Conservation (phyloP, 2,888 invertebrate species). For the Drosophila ezoana region DNA sequence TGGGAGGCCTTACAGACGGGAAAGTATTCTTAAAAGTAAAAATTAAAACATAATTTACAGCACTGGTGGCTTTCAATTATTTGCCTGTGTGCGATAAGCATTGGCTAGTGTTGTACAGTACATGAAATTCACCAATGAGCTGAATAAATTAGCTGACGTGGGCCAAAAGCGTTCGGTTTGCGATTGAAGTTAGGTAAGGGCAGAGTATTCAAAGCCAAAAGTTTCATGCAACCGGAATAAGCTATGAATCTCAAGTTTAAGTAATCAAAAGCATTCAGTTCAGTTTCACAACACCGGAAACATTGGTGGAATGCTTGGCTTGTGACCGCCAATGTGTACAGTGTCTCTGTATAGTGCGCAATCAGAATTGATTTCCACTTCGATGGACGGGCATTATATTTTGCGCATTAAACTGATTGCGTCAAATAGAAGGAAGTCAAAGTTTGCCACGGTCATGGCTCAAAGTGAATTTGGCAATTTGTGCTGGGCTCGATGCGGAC, state of each 20-base stretch:
- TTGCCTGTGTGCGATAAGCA: too few relatives aligned
- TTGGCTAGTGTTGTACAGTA: too few relatives aligned
- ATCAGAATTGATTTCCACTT: slow-evolving; percentile 58
- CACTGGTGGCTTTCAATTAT: too few relatives aligned
- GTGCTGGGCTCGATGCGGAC: slow-evolving; percentile 10
- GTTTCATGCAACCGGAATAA: slow-evolving; percentile 10
- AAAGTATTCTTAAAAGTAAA: too few relatives aligned
- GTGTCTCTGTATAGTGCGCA: slow-evolving; percentile 29
- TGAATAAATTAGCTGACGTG: too few relatives aligned
- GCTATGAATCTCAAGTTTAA: slow-evolving; percentile 4
- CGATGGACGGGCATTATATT: slow-evolving; percentile 47
- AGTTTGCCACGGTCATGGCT: slow-evolving; percentile 40
- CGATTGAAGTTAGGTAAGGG: not conserved
- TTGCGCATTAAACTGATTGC: slow-evolving; percentile 54
- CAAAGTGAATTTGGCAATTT: slow-evolving; percentile 55
- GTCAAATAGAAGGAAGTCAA: slow-evolving; percentile 48
- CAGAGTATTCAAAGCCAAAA: not conserved
- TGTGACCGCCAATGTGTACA: slow-evolving; percentile 1
- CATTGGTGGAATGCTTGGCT: not conserved
- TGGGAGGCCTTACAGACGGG: too few relatives aligned
- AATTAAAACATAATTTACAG: too few relatives aligned
- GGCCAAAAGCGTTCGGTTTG: not conserved
- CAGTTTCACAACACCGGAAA: slow-evolving; percentile 1
- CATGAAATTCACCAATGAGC: too few relatives aligned
- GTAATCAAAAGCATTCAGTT: slow-evolving; percentile 24